A percentile compares a stretch with the other conserved stretches of the same genome.
These are phyloP conservation scores for Trochalopteron elliotii DNA, from an alignment of 2,113 vertebrate species.

Conservation along the genomic window DNA sequence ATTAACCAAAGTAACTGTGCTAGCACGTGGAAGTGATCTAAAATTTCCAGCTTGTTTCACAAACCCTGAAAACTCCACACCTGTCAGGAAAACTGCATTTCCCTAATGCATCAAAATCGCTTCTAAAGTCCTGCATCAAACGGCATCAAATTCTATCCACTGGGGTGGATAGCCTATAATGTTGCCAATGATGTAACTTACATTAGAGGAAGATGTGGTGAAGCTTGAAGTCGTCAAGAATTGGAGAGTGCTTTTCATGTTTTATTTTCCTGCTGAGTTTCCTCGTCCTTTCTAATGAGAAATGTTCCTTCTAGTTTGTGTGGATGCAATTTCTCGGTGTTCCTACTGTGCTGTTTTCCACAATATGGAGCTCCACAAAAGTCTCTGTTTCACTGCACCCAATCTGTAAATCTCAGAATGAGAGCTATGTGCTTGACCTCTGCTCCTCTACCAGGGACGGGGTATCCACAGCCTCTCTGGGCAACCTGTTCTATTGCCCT, in stretches of 20 bases:
- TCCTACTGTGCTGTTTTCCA: accelerated
- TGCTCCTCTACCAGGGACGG: background rate
- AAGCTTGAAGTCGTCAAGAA: background rate
- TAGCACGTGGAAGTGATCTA: background rate
- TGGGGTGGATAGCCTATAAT: background rate
- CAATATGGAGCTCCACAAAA: background rate
- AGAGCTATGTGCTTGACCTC: background rate
- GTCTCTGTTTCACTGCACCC: background rate
- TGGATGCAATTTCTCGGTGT: background rate
- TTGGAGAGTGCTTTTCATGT: background rate
- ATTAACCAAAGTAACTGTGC: background rate
- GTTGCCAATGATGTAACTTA: background rate
- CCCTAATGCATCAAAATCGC: background rate
- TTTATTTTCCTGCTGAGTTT: background rate
- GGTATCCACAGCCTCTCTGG: background rate
- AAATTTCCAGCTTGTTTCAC: background rate
- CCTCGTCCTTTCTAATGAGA: background rate
- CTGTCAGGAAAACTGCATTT: background rate
- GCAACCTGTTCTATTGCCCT: background rate
- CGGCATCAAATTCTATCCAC: background rate
- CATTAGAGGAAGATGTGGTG: background rate
- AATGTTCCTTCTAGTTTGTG: background rate
- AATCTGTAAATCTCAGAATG: background rate
- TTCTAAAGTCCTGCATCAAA: background rate
- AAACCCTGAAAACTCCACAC: background rate